Conservation (phyloP, 2,888 invertebrate species). For the Stramonita haemastoma region DNA sequence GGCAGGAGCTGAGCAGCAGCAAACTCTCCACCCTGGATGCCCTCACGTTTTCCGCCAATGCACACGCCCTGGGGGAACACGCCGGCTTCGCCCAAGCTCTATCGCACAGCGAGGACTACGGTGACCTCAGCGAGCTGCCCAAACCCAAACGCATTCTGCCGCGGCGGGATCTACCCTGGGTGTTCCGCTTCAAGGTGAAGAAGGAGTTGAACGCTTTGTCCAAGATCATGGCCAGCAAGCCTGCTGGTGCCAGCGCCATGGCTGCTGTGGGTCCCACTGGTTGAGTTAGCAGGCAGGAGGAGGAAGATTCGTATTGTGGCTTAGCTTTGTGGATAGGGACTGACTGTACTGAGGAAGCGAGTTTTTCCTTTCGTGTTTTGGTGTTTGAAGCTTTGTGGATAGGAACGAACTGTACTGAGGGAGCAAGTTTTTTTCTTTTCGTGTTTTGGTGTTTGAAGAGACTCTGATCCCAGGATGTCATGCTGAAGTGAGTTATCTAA, state of each 20-base stretch:
- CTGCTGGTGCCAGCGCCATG: conserved; percentile 35
- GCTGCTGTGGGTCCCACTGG: background rate
- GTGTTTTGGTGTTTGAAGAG: too few species aligned
- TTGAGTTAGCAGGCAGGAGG: background rate
- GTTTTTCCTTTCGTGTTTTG: too few species aligned
- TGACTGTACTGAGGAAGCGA: too few species aligned
- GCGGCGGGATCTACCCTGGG: conserved; percentile 66
- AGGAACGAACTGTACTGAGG: background rate
- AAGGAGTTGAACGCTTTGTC: conserved; percentile 68
- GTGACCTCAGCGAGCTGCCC: conserved; percentile 63
- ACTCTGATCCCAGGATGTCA: too few species aligned
- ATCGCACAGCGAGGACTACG: conserved; percentile 55
- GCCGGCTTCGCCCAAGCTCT: background rate
- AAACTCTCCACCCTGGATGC: conserved; percentile 33
- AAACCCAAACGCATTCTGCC: conserved; percentile 63
- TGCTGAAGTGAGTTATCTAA: too few species aligned
- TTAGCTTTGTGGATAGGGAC: background rate
- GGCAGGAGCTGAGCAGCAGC: conserved; percentile 38
- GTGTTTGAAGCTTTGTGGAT: background rate
- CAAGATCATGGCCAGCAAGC: conserved; percentile 68
- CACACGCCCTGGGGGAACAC: background rate
- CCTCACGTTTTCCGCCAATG: background rate
- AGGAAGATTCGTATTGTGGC: background rate
- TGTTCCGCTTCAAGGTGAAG: conserved; percentile 72
- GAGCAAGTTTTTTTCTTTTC: too few species aligned